Evolutionary conservation across 2,797 vertebrate species (phyloP), one percentile per base, ranked within the genome.

Genomic region (Gallirallus australis): DNA sequence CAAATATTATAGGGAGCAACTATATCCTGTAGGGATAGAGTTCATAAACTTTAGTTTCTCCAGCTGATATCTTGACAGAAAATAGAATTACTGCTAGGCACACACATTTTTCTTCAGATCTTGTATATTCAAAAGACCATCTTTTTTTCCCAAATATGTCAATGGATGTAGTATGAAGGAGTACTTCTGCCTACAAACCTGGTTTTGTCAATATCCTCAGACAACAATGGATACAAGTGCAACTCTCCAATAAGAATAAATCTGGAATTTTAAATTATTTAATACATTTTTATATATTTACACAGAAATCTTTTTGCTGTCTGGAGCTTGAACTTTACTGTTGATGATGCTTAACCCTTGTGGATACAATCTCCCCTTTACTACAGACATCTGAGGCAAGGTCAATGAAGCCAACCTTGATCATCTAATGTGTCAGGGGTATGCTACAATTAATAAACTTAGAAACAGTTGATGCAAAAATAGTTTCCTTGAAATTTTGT

Each of bases 291-390:
- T 16, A 21, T 28, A 52, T 45, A 28, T 56, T 80, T 91, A 45
- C 11, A 2, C 21, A 45, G 39, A 42, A 85, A 66, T n/a, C 11
- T 16, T 61, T 71, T 35, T 66, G 7, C 47, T 50, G 8, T 13
- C 16, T 70, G 15, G 11, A 90, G 31, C 25, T 92, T 82, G n/a
- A 27, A 28, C 3, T 15, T 77, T 11, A 45, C 8, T 3, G 4
- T 0, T 63, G 23, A n/a, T 27, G 6, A 20, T 31, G 11, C 9
- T 13, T 15, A 63, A 19, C 6, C 7, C 18, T 66, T 39, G 15
- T 8, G 77, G n/a, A 20, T 4, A 15, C 7, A 25, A 25, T 2
- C 7, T 4, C 77, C 8, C 30, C 9, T 66, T 37, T 59, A 33
- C 4, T 37, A 30, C 12, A 73, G 5, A 39, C 2, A 19, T 37